Percentiles rank a stretch among this genome's conserved stretches.
Conservation (phyloP, 2,113 vertebrate species). For the Oxyruncus cristatus region DNA sequence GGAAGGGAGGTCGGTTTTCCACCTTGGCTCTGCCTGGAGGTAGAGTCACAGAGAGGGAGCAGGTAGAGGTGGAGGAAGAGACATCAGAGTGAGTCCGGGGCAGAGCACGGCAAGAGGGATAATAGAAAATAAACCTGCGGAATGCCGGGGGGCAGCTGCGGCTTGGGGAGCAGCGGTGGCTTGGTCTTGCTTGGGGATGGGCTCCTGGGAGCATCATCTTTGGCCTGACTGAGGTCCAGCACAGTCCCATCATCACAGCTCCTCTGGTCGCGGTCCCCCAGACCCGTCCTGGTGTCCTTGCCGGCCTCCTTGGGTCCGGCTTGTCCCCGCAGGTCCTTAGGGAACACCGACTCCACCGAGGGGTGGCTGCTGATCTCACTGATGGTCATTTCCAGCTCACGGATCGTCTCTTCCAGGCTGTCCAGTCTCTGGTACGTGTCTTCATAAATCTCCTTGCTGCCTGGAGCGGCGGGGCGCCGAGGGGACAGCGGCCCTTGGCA, state of each 20-base stretch:
- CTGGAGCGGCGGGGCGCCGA: fast-evolving
- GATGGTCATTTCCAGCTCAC: conserved; percentile 87
- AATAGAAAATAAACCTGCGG: conserved; percentile 77
- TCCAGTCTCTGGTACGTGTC: conserved; percentile 79
- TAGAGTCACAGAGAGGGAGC: conserved; percentile 30
- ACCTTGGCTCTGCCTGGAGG: not conserved
- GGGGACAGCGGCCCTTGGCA: not conserved
- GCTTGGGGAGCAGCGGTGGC: conserved; percentile 83
- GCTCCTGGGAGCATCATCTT: not conserved
- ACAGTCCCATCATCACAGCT: not conserved
- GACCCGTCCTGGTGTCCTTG: not conserved
- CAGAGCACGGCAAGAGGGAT: conserved; percentile 15
- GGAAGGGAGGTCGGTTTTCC: not conserved
- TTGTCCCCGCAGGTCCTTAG: not conserved
- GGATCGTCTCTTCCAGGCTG: conserved; percentile 91
- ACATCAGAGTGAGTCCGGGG: conserved; percentile 14
- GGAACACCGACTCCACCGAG: not conserved
- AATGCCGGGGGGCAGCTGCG: conserved; percentile 44
- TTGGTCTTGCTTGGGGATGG: conserved; percentile 42
- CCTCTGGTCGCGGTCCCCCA: not conserved
- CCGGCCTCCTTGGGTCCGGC: not conserved
- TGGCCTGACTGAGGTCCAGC: not conserved
- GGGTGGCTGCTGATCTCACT: conserved; percentile 80
- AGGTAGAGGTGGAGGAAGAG: conserved; percentile 40
- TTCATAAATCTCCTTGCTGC: conserved; percentile 45